These are phyloP conservation scores for Fabriciana adippe DNA, from an alignment of 2,888 invertebrate genomes.

Conservation along the genomic window DNA sequence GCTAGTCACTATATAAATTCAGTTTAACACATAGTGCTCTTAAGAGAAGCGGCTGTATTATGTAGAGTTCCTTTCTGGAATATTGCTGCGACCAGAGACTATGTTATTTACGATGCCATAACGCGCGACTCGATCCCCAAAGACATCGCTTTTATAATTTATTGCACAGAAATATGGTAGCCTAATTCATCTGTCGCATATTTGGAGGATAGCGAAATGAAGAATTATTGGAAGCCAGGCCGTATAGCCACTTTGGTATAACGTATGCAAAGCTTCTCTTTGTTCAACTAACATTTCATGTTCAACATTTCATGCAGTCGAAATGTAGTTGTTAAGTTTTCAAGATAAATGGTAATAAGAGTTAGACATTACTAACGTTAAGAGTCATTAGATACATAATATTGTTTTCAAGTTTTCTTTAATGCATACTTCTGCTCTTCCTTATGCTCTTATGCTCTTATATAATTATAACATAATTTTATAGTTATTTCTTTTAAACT, in stretches of 20 bases:
- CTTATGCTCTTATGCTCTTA: background rate
- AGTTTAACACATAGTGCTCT: constrained; percentile 35
- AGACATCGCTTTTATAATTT: constrained; percentile 72
- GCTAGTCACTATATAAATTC: constrained; percentile 33
- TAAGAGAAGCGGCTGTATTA: constrained; percentile 52
- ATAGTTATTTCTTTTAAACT: background rate
- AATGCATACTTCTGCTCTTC: background rate
- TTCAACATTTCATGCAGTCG: no score
- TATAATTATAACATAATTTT: background rate
- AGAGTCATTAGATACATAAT: constrained; percentile 9
- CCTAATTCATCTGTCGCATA: constrained; percentile 68
- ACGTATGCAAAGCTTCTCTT: constrained; percentile 29
- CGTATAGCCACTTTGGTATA: constrained; percentile 9
- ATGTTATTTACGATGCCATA: constrained; percentile 60
- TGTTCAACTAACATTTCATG: constrained; percentile 25
- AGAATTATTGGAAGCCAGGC: constrained; percentile 41
- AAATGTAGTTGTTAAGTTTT: constrained; percentile 12
- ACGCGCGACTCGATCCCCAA: constrained; percentile 58
- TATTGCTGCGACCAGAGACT: constrained; percentile 51
- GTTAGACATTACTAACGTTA: constrained; percentile 19
- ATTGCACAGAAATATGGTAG: constrained; percentile 67
- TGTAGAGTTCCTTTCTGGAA: constrained; percentile 56
- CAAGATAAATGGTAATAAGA: constrained; percentile 22
- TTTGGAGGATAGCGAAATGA: constrained; percentile 53
- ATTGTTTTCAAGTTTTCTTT: constrained; percentile 16